These are phyloP conservation scores for Megaceryle alcyon DNA, from an alignment of 2,797 vertebrate species.

Conservation along the genomic window DNA sequence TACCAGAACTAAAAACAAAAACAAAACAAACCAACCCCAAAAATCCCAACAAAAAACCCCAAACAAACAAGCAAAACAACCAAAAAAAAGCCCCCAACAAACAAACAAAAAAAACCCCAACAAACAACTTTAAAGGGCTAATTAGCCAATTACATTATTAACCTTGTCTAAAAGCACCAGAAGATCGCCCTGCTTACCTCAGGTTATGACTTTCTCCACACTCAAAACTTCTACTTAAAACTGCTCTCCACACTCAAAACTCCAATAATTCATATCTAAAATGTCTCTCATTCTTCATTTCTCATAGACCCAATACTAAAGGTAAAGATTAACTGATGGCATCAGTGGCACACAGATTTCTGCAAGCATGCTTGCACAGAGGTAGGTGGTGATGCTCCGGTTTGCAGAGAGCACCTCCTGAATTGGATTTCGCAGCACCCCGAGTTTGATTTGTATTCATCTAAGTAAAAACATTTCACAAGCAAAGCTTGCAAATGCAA, in stretches of 20 bases:
- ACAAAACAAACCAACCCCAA: too few relatives aligned
- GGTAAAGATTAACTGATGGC: accelerated
- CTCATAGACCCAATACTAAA: background rate
- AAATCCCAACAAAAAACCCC: too few relatives aligned
- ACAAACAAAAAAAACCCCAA: too few relatives aligned
- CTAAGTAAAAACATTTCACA: background rate
- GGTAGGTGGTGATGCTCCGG: background rate
- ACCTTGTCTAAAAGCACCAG: background rate
- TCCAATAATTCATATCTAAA: background rate
- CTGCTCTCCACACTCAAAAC: background rate
- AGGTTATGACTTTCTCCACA: background rate
- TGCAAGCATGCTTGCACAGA: background rate
- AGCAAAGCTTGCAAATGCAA: background rate
- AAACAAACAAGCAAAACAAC: too few relatives aligned
- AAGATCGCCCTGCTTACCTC: background rate
- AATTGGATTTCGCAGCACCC: background rate
- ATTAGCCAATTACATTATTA: background rate
- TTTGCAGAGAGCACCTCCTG: background rate
- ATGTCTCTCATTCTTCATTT: background rate
- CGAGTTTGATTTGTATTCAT: background rate
- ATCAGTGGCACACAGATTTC: background rate
- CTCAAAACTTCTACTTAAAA: background rate
- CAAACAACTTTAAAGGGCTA: background rate
- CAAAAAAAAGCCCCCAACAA: too few relatives aligned
- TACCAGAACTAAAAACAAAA: background rate